These are phyloP conservation scores for Leucoraja erinaceus DNA, from an alignment of 2,113 vertebrate genomes.

Conservation along the genomic window DNA sequence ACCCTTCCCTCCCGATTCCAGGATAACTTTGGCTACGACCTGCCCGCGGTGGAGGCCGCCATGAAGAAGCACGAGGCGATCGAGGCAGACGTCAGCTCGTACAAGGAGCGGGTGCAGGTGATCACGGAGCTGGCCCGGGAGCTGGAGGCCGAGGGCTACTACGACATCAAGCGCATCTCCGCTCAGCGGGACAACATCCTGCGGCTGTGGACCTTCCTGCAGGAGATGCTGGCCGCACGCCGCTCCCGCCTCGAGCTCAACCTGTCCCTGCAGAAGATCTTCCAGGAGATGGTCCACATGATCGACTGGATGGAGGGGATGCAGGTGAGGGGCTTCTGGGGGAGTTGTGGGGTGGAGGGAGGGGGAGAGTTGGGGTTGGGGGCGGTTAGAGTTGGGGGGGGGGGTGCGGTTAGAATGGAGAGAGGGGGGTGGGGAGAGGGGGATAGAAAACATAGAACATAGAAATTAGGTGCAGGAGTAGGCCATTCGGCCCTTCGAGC, in stretches of 20 bases:
- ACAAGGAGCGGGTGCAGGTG: conserved; percentile 81
- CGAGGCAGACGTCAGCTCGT: conserved; percentile 87
- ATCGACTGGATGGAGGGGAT: conserved; percentile 98
- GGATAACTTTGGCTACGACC: conserved; percentile 94
- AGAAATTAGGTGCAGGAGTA: too few species aligned
- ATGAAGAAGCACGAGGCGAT: conserved; percentile 98
- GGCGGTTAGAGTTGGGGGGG: too few species aligned
- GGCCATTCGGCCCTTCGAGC: too few species aligned
- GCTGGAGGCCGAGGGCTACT: conserved; percentile 80
- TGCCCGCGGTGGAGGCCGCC: conserved; percentile 84
- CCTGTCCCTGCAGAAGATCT: conserved; percentile 82
- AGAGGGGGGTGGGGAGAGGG: too few species aligned
- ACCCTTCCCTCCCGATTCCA: conserved; percentile 42
- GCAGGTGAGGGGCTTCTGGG: conserved; percentile 60
- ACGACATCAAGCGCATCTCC: conserved; percentile 71
- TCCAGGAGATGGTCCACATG: conserved; percentile 98
- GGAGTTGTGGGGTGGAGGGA: too few species aligned
- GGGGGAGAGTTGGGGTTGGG: too few species aligned
- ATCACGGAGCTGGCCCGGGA: conserved; percentile 77
- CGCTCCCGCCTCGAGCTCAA: conserved; percentile 80
- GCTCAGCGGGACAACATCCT: conserved; percentile 88
- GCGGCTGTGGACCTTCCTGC: conserved; percentile 81
- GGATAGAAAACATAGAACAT: too few species aligned
- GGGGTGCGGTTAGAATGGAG: too few species aligned
- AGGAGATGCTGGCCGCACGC: conserved; percentile 71